These are phyloP conservation scores for Cynopterus sphinx DNA, from an alignment of 2,797 vertebrate genomes.

Conservation along the genomic window DNA sequence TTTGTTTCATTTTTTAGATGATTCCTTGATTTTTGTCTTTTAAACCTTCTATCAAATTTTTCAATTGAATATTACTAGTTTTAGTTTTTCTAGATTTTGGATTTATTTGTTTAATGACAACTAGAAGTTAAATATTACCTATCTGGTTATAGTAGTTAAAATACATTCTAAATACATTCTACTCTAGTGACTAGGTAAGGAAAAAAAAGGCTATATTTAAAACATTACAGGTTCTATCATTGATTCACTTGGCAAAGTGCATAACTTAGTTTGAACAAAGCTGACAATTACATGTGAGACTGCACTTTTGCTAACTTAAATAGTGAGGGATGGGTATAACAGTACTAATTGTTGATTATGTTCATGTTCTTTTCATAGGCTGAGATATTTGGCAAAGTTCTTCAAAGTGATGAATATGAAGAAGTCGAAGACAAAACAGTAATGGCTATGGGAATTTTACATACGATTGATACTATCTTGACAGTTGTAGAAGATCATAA, in stretches of 20 bases:
- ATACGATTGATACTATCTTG: slow-evolving; percentile 97
- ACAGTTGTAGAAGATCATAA: slow-evolving; percentile 97
- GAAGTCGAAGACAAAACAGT: slow-evolving; percentile 98
- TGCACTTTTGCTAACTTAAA: background rate
- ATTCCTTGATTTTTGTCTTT: background rate
- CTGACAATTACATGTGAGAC: background rate
- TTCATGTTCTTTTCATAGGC: slow-evolving; percentile 85
- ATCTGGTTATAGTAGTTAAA: background rate
- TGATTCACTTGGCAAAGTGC: background rate
- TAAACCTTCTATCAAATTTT: slow-evolving; percentile 1
- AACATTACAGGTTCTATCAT: background rate
- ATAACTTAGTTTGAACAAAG: background rate
- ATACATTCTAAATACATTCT: background rate
- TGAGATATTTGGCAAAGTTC: slow-evolving; percentile 96
- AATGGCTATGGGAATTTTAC: slow-evolving; percentile 97
- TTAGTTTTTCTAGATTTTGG: slow-evolving; percentile 27
- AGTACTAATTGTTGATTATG: background rate
- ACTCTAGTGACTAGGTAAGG: background rate
- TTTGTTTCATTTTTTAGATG: background rate
- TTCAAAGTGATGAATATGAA: slow-evolving; percentile 97
- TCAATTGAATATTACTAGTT: slow-evolving; percentile 25
- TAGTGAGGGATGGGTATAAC: background rate
- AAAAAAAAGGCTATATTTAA: background rate
- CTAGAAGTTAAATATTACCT: slow-evolving; percentile 8
- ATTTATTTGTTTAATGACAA: slow-evolving; percentile 24